phyloP scores from a whole-genome alignment of 2,888 invertebrate genomes.

The Dolichopus griseipennis region DNA sequence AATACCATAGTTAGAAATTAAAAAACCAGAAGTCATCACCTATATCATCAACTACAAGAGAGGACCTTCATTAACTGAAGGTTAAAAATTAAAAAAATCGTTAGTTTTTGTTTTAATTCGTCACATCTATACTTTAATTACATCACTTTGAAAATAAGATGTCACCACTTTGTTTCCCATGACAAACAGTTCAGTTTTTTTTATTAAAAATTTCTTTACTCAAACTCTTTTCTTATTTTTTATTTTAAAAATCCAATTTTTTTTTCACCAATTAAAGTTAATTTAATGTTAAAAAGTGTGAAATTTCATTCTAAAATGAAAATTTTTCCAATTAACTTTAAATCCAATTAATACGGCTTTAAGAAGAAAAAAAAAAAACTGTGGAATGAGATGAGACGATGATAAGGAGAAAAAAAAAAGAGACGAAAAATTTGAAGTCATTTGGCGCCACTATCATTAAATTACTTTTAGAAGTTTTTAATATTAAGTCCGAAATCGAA shows the following conservation, averaged over 20 bases:
- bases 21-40: no score
- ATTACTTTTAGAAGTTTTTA: neutral
- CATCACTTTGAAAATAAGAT: no score
- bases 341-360: neutral
- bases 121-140: no score
- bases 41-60: no score
- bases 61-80: no score
- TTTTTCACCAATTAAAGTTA: neutral
- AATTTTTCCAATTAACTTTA: neutral
- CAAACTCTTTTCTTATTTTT: neutral
- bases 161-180: no score
- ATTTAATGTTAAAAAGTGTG: constrained; percentile 1
- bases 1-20: no score
- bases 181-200: no score
- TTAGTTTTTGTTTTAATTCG: no score
- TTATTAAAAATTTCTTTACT: neutral
- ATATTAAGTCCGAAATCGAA: no score
- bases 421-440: neutral
- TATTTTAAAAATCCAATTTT: neutral
- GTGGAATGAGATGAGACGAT: no score
- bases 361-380: neutral
- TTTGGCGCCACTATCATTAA: constrained; percentile 1
- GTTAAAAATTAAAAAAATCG: no score
- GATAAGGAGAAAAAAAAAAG: neutral
- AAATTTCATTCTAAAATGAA: neutral